Percentiles rank a stretch among this genome's conserved stretches.
phyloP scores from a whole-genome alignment of 2,888 invertebrate species.

The Sceliomorpha sp. region DNA sequence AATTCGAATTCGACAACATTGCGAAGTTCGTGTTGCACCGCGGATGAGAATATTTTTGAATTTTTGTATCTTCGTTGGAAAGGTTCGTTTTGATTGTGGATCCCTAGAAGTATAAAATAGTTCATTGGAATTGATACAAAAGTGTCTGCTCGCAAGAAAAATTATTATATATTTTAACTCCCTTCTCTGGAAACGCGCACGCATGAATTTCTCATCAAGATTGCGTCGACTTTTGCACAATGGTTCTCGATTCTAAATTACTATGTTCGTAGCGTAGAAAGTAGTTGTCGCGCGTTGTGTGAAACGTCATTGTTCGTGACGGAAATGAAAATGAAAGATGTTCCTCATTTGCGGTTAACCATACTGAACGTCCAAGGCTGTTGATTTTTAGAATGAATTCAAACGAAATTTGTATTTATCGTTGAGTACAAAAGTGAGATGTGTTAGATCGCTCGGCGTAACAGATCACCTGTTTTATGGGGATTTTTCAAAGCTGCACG shows the following conservation, averaged over 20 bases:
- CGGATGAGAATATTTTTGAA: constrained; percentile 3
- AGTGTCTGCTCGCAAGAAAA: constrained; percentile 6
- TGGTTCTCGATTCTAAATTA: background rate
- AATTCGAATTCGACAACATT: constrained; percentile 6
- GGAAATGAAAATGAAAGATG: constrained; percentile 18
- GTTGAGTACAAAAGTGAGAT: constrained; percentile 30
- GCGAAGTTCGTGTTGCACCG: background rate
- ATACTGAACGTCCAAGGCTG: constrained; percentile 30
- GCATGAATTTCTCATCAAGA: background rate
- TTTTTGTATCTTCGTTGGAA: background rate
- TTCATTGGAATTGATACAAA: constrained; percentile 6
- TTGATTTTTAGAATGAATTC: constrained; percentile 33
- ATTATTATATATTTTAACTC: constrained; percentile 3
- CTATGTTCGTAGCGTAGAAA: background rate
- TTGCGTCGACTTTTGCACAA: no score
- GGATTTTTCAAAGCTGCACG: constrained; percentile 29
- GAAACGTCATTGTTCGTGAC: no score
- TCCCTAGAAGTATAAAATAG: constrained; percentile 24
- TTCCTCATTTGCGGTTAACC: constrained; percentile 5
- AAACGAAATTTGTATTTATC: constrained; percentile 22
- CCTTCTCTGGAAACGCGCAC: constrained; percentile 15
- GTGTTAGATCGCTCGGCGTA: constrained; percentile 21
- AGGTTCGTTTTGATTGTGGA: constrained; percentile 6
- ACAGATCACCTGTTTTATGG: constrained; percentile 28
- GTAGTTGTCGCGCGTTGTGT: background rate